These are phyloP conservation scores for Periparus ater DNA, from an alignment of 2,797 vertebrate genomes.

Conservation along the genomic window DNA sequence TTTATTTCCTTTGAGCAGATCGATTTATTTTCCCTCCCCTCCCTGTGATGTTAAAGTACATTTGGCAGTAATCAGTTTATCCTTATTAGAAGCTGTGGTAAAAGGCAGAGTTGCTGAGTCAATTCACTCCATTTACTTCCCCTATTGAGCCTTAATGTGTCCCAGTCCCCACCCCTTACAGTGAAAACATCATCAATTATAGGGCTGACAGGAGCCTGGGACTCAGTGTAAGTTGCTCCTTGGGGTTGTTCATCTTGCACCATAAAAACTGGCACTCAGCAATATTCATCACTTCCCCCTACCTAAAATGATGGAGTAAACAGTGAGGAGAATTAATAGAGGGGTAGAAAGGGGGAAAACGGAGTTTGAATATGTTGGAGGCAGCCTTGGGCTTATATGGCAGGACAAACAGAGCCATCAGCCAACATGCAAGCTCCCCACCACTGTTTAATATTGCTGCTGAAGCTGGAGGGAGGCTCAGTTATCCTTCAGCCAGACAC, in stretches of 20 bases:
- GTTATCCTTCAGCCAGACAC: neutral
- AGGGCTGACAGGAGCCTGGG: conserved; percentile 85
- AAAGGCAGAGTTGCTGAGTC: conserved; percentile 87
- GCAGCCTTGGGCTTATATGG: neutral
- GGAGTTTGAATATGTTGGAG: neutral
- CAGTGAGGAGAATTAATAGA: conserved; percentile 64
- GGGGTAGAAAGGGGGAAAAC: conserved; percentile 26
- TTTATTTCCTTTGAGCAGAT: conserved; percentile 43
- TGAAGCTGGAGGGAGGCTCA: neutral
- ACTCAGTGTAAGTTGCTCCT: conserved; percentile 81
- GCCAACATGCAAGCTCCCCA: neutral
- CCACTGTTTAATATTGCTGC: neutral
- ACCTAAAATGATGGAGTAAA: conserved; percentile 68
- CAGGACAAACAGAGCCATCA: neutral
- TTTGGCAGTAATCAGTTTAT: conserved; percentile 82
- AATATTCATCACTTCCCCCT: conserved; percentile 76
- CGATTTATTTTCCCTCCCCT: neutral
- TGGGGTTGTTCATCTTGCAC: conserved; percentile 84
- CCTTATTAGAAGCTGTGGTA: conserved; percentile 80
- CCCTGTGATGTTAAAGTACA: conserved; percentile 47
- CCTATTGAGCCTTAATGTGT: conserved; percentile 74
- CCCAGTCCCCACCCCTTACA: conserved; percentile 86
- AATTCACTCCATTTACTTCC: conserved; percentile 79
- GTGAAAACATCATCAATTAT: conserved; percentile 96
- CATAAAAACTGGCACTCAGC: conserved; percentile 73